Conservation (phyloP, 2,113 vertebrate species). For the Takifugu flavidus region DNA sequence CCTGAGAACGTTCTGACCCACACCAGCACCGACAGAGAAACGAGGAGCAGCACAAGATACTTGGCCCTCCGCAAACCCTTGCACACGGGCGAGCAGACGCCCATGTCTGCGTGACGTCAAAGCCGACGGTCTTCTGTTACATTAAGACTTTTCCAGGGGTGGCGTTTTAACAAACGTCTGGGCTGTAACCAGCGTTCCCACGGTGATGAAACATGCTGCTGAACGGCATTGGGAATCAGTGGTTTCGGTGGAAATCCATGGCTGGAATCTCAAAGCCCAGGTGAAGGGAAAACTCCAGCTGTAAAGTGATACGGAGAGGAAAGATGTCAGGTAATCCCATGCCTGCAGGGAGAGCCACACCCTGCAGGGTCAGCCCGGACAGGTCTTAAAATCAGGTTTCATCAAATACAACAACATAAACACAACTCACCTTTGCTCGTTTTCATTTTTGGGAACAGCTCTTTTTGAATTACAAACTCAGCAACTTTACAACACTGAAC, state of each 20-base stretch:
- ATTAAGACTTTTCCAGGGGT: slow-evolving; percentile 20
- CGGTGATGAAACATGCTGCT: slow-evolving; percentile 24
- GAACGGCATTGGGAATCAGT: background rate
- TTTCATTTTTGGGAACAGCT: no score
- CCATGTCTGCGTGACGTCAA: slow-evolving; percentile 69
- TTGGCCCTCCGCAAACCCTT: slow-evolving; percentile 75
- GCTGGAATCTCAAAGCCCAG: slow-evolving; percentile 5
- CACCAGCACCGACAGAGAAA: slow-evolving; percentile 75
- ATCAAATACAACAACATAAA: no score
- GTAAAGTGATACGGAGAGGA: slow-evolving; percentile 21
- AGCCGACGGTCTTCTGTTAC: background rate
- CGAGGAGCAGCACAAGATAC: slow-evolving; percentile 73
- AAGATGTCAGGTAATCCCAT: slow-evolving; percentile 1
- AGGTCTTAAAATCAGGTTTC: no score
- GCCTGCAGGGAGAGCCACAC: background rate
- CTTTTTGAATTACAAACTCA: no score
- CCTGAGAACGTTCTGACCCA: slow-evolving; percentile 79
- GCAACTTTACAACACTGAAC: no score
- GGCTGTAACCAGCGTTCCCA: slow-evolving; percentile 33
- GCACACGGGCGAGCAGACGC: slow-evolving; percentile 50
- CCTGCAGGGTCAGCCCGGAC: background rate
- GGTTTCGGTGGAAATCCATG: slow-evolving; percentile 24
- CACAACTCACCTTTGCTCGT: no score
- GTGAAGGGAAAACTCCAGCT: slow-evolving; percentile 14
- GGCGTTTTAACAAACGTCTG: slow-evolving; percentile 6